Percentiles rank a stretch among this genome's conserved stretches.
Conservation (phyloP, 2,113 vertebrate genomes). For the Athene noctua region DNA sequence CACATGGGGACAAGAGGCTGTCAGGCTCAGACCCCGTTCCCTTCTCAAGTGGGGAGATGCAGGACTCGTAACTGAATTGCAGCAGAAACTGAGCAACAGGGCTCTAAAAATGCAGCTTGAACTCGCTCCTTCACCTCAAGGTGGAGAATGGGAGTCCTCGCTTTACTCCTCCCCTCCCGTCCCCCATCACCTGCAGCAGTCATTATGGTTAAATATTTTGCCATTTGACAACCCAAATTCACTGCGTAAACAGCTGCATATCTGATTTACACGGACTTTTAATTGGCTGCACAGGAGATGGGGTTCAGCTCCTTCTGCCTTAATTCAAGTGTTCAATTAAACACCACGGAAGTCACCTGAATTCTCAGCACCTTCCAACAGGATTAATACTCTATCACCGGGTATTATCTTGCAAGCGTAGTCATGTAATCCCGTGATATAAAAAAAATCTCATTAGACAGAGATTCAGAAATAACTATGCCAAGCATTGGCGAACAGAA, state of each 20-base stretch:
- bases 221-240: neutral
- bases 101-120: no score
- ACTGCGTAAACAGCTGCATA: fast-evolving
- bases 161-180: neutral
- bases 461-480: neutral
- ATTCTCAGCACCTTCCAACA: neutral
- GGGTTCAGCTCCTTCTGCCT: neutral
- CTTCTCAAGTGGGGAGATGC: no score
- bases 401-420: neutral
- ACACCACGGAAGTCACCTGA: neutral
- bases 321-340: neutral
- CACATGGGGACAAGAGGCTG: neutral
- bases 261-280: neutral
- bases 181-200: no score
- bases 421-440: neutral
- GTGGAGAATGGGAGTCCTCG: no score
- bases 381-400: neutral
- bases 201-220: neutral
- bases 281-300: neutral
- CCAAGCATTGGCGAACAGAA: neutral
- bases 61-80: fast-evolving
- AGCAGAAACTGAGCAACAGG: no score
- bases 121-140: no score
- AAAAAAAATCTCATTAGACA: neutral
- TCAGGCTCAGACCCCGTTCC: neutral